Conservation (phyloP, 2,113 vertebrate species). For the Globicephala melas region DNA sequence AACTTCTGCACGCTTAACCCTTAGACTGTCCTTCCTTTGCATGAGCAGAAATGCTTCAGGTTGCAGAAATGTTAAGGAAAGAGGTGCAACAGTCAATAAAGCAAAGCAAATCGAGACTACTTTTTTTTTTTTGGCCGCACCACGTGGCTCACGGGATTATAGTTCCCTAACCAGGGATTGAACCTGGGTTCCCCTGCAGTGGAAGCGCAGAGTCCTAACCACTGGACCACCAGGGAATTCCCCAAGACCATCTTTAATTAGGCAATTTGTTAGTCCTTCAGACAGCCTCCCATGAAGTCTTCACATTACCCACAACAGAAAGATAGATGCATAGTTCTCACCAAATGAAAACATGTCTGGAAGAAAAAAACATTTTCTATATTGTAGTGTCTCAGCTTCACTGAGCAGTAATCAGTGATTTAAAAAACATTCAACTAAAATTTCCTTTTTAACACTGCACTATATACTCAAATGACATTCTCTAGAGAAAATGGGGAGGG, state of each 20-base stretch:
- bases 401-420: neutral
- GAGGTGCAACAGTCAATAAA: neutral
- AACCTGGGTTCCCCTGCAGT: too few species aligned
- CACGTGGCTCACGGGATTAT: too few species aligned
- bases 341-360: neutral
- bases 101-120: neutral
- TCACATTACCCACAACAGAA: neutral
- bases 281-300: neutral
- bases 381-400: neutral
- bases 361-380: neutral
- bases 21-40: neutral
- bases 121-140: neutral
- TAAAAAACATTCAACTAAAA: neutral
- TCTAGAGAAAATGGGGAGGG: neutral
- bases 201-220: too few species aligned
- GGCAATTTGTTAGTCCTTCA: neutral
- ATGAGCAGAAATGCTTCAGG: neutral
- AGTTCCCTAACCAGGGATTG: too few species aligned
- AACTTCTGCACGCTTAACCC: neutral
- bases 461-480: neutral
- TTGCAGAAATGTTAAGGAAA: neutral
- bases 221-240: too few species aligned
- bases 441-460: constrained; percentile 4
- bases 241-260: neutral
- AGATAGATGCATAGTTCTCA: neutral